phyloP scores from a whole-genome alignment of 2,113 vertebrate species.

The Puma concolor region DNA sequence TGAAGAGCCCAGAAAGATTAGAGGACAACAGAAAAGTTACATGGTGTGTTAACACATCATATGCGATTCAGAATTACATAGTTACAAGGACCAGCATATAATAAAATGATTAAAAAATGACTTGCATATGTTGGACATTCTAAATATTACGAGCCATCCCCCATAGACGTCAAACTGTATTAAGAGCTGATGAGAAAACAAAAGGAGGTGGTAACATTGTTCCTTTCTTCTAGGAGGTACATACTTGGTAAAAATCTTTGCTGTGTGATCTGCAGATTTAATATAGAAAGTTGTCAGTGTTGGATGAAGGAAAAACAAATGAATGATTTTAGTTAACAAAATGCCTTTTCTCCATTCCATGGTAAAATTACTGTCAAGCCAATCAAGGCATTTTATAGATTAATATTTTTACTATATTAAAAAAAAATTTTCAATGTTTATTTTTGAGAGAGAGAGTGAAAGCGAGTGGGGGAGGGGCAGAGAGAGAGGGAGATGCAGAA shows the following conservation, averaged over 20 bases:
- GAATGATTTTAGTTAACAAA: background rate
- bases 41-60: background rate
- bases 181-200: background rate
- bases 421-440: no score
- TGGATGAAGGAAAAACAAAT: background rate
- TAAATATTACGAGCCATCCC: background rate
- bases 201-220: background rate
- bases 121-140: background rate
- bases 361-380: background rate
- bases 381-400: background rate
- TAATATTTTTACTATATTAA: background rate
- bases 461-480: no score
- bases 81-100: background rate
- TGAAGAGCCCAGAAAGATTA: conserved; percentile 10
- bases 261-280: background rate
- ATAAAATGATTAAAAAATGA: background rate
- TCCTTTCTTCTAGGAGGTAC: background rate
- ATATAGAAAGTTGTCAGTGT: background rate
- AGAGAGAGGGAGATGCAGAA: no score
- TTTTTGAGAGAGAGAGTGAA: no score
- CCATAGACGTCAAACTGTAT: background rate
- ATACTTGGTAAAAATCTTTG: background rate
- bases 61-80: background rate
- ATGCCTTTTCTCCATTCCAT: background rate
- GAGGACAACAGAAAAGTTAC: background rate